A percentile compares a stretch with the other conserved stretches of the same genome.
These are phyloP conservation scores for Heliocidaris erythrogramma DNA, from an alignment of 35 echinoderm and acorn worm species.

Conservation along the genomic window DNA sequence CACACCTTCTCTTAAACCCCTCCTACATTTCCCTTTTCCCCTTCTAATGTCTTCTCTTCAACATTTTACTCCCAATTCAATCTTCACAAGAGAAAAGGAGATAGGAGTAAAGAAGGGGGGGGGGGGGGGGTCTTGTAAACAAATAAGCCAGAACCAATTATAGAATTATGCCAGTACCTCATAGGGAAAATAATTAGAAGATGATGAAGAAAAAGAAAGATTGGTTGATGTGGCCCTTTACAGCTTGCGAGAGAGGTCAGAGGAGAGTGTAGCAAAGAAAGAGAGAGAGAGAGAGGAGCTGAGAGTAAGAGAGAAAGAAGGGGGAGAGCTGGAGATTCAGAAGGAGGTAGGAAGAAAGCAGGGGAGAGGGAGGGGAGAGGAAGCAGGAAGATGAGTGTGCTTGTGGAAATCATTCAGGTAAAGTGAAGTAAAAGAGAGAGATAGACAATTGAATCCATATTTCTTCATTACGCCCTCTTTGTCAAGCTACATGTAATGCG, in stretches of 20 bases:
- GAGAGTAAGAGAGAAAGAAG: neutral
- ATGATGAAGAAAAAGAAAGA: neutral
- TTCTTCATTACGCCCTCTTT: slow-evolving; percentile 39
- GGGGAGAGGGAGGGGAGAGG: neutral
- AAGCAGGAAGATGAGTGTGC: neutral
- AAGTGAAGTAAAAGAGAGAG: neutral
- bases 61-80: too few relatives aligned
- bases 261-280: neutral
- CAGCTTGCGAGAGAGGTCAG: neutral
- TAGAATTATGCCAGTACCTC: neutral
- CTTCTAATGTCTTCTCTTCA: too few relatives aligned
- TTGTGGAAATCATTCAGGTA: neutral
- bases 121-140: too few relatives aligned
- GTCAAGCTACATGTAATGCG: slow-evolving; percentile 1
- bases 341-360: neutral
- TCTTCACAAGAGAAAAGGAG: too few relatives aligned
- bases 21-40: too few relatives aligned
- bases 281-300: neutral
- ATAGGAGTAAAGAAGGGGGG: too few relatives aligned
- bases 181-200: neutral
- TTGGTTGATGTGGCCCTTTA: neutral
- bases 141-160: neutral
- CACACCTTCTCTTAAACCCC: too few relatives aligned
- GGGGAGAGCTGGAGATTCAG: neutral
- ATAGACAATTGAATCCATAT: slow-evolving; percentile 24